Base-by-base conservation (phyloP, 2,797 vertebrate genomes). In the Hybognathus amarus region DNA sequence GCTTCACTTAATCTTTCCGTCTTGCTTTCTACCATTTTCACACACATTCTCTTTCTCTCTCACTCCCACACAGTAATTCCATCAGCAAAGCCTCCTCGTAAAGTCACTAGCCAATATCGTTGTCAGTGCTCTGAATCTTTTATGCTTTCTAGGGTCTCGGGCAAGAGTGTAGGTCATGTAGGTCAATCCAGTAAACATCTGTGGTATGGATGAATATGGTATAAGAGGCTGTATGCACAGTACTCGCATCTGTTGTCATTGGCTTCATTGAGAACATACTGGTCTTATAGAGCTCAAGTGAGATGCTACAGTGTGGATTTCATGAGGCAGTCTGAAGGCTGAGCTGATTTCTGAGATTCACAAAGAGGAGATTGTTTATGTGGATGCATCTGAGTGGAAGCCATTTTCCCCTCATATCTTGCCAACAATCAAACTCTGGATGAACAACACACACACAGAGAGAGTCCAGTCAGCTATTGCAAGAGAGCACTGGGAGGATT, bases 1-100 rank as follows among this genome's bases (percentile, higher is more conserved):
- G 63, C 71, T 54, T 67, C 47, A 38, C 33, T 67, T 75, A 82
- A 82, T 82, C 69, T 74, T 74, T 74, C 42, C 66, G 71, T 82
- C 71, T 82, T 13, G 56, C 20, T 50, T 82, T 82, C 74, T 36
- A 52, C 42, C 42, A 30, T 52, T 82, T 75, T 67, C n/a, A 42
- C 36, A 67, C 54, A 36, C 40, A 40, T 63, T 52, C 70, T 50
- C 12, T 15, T 2, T 77, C 15, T n/a, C 33, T 38, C 6, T n/a
- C 17, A 2, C 50, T 13, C 33, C 13, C 24, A 20, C 40, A 73
- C 9, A 54, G 33, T 67, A 13, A 47, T 75, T 75, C 59, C 50
- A 75, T 82, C 80, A 54, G 71, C 33, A 52, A 27, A 63, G 69
- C 33, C 61, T 54, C 10, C 59, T 82, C 12, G 47, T 82, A 75